Conservation (phyloP, 2,888 invertebrate species). For the Cataglyphis albicans region DNA sequence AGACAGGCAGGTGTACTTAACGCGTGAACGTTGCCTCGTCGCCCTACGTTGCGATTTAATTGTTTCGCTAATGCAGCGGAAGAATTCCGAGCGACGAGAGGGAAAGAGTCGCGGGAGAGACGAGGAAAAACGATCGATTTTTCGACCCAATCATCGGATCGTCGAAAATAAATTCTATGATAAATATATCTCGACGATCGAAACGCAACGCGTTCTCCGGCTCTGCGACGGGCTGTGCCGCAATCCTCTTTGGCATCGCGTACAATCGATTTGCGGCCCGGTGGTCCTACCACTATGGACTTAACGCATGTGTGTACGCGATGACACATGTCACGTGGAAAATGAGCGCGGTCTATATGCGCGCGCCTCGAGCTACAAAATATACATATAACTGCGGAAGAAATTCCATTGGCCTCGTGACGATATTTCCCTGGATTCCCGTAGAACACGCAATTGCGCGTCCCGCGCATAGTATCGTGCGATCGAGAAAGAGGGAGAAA, state of each 20-base stretch:
- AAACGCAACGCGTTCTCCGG: conserved; percentile 11
- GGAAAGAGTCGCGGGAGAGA: not conserved
- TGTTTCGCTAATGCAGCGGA: conserved; percentile 73
- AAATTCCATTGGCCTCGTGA: conserved; percentile 71
- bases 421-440: conserved; percentile 71
- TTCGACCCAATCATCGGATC: conserved; percentile 34
- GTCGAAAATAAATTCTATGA: conserved; percentile 40
- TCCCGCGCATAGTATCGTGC: conserved; percentile 40
- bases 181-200: conserved; percentile 41
- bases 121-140: not conserved
- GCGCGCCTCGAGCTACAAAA: conserved; percentile 57
- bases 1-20: conserved; percentile 37
- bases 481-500: conserved; percentile 13
- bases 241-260: conserved; percentile 40
- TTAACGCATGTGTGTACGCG: conserved; percentile 54
- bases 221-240: conserved; percentile 9
- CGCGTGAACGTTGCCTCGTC: conserved; percentile 42
- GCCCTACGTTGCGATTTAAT: conserved; percentile 76
- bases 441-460: conserved; percentile 67
- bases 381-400: conserved; percentile 46
- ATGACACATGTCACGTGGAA: conserved; percentile 66
- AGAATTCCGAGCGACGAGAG: conserved; percentile 22
- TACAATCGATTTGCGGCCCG: conserved; percentile 58
- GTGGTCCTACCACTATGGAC: conserved; percentile 20
- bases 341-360: conserved; percentile 66